These are phyloP conservation scores for Solenodon paradoxus DNA, from an alignment of 2,113 vertebrate species.

Conservation along the genomic window DNA sequence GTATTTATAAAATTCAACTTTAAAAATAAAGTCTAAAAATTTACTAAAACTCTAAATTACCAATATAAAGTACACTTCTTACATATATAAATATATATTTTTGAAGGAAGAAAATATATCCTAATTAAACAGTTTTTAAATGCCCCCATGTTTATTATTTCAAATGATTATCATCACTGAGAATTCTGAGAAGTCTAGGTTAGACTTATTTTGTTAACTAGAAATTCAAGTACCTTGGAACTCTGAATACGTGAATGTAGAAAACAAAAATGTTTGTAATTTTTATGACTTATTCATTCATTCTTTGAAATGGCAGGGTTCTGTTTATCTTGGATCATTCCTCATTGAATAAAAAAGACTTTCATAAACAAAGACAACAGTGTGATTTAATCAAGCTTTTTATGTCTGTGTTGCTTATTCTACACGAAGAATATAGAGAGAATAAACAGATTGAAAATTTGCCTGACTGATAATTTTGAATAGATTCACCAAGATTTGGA, in stretches of 20 bases:
- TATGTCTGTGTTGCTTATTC: background rate
- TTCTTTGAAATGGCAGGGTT: background rate
- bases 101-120: background rate
- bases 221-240: background rate
- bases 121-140: background rate
- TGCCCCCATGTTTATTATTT: background rate
- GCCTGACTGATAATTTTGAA: background rate
- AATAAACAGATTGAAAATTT: background rate
- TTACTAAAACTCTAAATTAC: background rate
- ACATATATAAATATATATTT: background rate
- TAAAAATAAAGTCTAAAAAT: slow-evolving; percentile 1
- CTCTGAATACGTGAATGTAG: background rate
- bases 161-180: background rate
- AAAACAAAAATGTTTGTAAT: background rate
- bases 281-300: background rate
- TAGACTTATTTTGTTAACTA: background rate
- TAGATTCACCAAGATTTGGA: background rate
- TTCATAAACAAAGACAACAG: background rate
- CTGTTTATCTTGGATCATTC: background rate
- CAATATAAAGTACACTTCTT: background rate
- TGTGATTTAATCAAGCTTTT: background rate
- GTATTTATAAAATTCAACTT: background rate
- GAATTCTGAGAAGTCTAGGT: background rate
- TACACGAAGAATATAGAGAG: background rate
- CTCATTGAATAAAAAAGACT: background rate